These are phyloP conservation scores for Drosophila sulfurigaster DNA, from an alignment of 1,140 invertebrate species.

Conservation along the genomic window DNA sequence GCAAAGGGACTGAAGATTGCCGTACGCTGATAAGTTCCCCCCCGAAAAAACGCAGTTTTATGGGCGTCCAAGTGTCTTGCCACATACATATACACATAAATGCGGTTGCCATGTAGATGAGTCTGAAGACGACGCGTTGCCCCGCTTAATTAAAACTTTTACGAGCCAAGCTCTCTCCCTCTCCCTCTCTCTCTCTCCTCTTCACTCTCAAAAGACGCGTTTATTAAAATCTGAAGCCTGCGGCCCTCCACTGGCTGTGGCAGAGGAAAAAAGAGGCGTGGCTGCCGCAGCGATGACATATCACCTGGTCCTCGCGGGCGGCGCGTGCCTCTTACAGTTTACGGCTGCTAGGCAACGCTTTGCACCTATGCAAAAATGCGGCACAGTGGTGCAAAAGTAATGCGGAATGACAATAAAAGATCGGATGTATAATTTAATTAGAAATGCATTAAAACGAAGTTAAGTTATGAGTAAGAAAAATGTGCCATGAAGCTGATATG, in stretches of 20 bases:
- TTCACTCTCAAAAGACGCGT: constrained; percentile 33
- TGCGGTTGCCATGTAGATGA: constrained; percentile 27
- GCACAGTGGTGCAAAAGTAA: constrained; percentile 22
- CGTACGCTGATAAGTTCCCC: constrained; percentile 47
- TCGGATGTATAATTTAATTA: no score
- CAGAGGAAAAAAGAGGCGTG: constrained; percentile 22
- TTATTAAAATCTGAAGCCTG: constrained; percentile 76
- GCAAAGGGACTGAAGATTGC: constrained; percentile 22
- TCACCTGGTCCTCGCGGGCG: constrained; percentile 30
- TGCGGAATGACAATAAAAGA: not conserved
- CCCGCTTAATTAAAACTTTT: constrained; percentile 78
- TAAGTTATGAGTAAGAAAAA: no score
- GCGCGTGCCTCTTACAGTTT: not conserved
- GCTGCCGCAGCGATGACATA: constrained; percentile 48
- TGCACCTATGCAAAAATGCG: not conserved
- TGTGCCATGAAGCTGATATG: no score
- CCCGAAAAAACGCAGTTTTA: constrained; percentile 53
- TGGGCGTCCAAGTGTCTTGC: constrained; percentile 50
- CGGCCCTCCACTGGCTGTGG: constrained; percentile 43
- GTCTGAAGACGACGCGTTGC: constrained; percentile 15
- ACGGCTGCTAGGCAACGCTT: constrained; percentile 16
- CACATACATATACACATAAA: no score
- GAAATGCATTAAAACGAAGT: no score
- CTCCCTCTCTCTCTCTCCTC: no score
- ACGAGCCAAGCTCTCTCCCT: constrained; percentile 38